Base-by-base conservation (phyloP, 2,888 invertebrate species). In the Lamproptera curius region DNA sequence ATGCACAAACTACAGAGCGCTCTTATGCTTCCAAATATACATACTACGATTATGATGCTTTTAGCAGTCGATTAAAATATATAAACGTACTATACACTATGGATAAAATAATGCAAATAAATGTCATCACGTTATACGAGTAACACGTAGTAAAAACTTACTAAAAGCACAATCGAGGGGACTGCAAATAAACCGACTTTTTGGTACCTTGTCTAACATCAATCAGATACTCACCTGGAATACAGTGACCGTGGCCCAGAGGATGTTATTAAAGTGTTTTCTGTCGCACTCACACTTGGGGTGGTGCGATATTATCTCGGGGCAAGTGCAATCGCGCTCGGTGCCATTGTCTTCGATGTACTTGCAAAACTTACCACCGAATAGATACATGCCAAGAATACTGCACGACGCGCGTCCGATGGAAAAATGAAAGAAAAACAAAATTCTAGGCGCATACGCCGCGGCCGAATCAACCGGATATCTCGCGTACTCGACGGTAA, bases 341-440 rank as follows among this genome's bases (percentile, higher is more conserved):
- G 88, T 89, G 86, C 93, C 93, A 79, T 91, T 90, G 83, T 94
- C 94, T 90, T 96, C 95, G 90, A 93, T 92, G 92, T 93, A 95
- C 93, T 96, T 96, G 95, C 97, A 97, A 96, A 98, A 97, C 94
- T 97, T 97, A 94, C 97, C 97, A 90, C 97, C 97, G 92, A 98
- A 98, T 90, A 98, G 95, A 92, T 97, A 97, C 97, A 97, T 98
- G 91, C 98, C 98, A 92, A 98, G 95, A 90, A 97, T 96, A 94
- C 98, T 98, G 95, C 89, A 89, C 90, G 84, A 45, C 38, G 67
- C 65, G 79, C 60, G 73, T 72, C 73, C 79, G 53, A 83, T 84
- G 85, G 75, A 73, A 80, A 79, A 87, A 87, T 85, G 86, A 87
- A 83, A 87, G 83, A 81, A 82, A 82, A 80, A 81, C 63, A 80